Evolutionary conservation across 1,140 invertebrate species (phyloP).

Genomic region (Drosophila eugracilis): DNA sequence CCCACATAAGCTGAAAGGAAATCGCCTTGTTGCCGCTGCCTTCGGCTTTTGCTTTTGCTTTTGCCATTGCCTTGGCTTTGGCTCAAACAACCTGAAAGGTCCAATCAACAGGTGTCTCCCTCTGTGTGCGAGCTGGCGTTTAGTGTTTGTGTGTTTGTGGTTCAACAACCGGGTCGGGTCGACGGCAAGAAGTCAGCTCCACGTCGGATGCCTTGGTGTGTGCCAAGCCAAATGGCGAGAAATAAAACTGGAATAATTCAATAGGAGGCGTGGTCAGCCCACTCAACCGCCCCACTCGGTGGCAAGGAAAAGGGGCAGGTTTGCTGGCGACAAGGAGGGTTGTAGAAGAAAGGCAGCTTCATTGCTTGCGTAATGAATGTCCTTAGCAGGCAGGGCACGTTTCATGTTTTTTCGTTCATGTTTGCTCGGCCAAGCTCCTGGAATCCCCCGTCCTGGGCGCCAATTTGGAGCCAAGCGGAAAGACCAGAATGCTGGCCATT

Average conservation of each 20-base stretch:
- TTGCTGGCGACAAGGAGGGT: no score
- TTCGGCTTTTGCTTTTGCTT: constrained; percentile 15
- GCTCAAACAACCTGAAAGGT: constrained; percentile 41
- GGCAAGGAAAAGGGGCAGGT: no score
- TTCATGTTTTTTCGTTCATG: constrained; percentile 75
- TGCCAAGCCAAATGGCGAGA: constrained; percentile 57
- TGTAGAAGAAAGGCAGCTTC: constrained; percentile 38
- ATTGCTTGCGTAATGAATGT: constrained; percentile 78
- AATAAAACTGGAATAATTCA: constrained; percentile 78
- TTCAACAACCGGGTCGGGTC: constrained; percentile 66
- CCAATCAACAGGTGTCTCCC: constrained; percentile 53
- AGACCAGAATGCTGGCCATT: constrained; percentile 51
- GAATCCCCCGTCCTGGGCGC: constrained; percentile 24
- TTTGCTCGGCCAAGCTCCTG: constrained; percentile 54
- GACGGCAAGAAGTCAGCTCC: constrained; percentile 49
- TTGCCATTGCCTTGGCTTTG: constrained; percentile 9
- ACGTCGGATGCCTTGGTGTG: constrained; percentile 25
- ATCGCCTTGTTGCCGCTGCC: constrained; percentile 46
- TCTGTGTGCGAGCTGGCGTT: constrained; percentile 6
- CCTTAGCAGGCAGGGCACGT: constrained; percentile 75
- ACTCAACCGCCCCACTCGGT: not conserved
- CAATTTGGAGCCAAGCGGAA: constrained; percentile 61
- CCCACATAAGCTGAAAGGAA: constrained; percentile 61
- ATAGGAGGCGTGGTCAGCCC: constrained; percentile 45
- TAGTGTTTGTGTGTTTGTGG: constrained; percentile 41